phyloP scores from a whole-genome alignment of 2,113 vertebrate species.

The Muntiacus reevesi region DNA sequence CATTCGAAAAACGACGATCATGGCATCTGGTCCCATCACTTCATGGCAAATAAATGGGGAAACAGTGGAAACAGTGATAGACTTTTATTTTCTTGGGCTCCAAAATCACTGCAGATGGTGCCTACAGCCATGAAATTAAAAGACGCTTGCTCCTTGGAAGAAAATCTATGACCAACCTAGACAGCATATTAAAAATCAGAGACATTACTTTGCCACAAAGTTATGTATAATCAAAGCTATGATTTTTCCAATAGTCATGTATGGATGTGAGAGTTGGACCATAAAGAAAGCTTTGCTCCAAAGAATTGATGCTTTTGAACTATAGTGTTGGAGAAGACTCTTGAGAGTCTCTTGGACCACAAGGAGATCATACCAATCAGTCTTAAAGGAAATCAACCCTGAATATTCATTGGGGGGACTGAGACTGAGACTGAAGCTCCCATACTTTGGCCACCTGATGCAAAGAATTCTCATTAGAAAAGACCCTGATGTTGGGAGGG shows the following conservation, averaged over 20 bases:
- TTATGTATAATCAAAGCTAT: not conserved
- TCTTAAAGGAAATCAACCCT: not conserved
- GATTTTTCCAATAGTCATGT: not conserved
- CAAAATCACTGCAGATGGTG: not conserved
- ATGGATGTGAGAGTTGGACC: not conserved
- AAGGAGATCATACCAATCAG: not conserved
- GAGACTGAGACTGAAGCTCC: not conserved
- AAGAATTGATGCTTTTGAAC: not conserved
- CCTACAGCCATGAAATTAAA: not conserved
- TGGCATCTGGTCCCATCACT: not conserved
- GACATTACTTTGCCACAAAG: not conserved
- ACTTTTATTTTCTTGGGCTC: not conserved
- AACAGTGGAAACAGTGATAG: not conserved
- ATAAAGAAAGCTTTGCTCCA: not conserved
- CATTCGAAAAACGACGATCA: not conserved
- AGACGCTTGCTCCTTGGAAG: not conserved
- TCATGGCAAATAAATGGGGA: not conserved
- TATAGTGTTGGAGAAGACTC: not conserved
- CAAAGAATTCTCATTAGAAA: not conserved
- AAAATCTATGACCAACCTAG: not conserved
- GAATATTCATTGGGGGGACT: not conserved
- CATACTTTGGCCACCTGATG: not conserved
- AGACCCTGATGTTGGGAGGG: not conserved
- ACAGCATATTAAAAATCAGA: not conserved
- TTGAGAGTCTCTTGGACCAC: not conserved